phyloP scores from a whole-genome alignment of 2,113 vertebrate genomes.

The Aldabrachelys gigantea region DNA sequence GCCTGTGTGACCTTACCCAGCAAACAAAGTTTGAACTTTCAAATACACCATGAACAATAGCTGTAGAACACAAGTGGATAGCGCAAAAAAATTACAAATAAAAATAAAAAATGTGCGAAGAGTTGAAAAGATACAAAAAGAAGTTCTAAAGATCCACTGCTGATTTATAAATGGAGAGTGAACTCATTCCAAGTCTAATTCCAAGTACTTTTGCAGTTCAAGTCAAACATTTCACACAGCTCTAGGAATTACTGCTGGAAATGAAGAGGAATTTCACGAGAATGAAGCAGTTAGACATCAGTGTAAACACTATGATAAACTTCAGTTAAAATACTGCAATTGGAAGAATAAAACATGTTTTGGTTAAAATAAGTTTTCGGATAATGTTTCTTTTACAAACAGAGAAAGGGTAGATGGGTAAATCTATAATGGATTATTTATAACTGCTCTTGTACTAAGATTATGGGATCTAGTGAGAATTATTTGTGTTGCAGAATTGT shows the following conservation, averaged over 20 bases:
- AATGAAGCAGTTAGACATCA: constrained; percentile 41
- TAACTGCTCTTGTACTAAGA: neutral
- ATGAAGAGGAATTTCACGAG: neutral
- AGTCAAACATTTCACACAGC: constrained; percentile 48
- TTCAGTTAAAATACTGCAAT: constrained; percentile 19
- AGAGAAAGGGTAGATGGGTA: neutral
- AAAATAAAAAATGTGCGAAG: constrained; percentile 2
- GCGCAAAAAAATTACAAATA: constrained; percentile 3
- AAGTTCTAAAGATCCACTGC: neutral
- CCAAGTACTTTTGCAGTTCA: constrained; percentile 54
- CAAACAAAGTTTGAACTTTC: neutral
- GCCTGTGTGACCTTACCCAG: neutral
- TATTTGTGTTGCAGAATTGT: neutral
- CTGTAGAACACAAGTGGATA: neutral
- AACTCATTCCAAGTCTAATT: constrained; percentile 52
- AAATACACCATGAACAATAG: neutral
- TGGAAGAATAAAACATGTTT: constrained; percentile 4
- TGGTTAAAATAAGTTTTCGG: neutral
- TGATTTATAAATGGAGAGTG: constrained; percentile 44
- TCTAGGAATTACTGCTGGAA: neutral
- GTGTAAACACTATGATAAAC: constrained; percentile 37
- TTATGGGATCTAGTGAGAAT: neutral
- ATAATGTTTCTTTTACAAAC: neutral
- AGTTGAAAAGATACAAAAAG: neutral
- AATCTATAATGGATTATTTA: neutral